Base-by-base conservation (phyloP, 1,140 invertebrate genomes). In the Lucilia sericata region DNA sequence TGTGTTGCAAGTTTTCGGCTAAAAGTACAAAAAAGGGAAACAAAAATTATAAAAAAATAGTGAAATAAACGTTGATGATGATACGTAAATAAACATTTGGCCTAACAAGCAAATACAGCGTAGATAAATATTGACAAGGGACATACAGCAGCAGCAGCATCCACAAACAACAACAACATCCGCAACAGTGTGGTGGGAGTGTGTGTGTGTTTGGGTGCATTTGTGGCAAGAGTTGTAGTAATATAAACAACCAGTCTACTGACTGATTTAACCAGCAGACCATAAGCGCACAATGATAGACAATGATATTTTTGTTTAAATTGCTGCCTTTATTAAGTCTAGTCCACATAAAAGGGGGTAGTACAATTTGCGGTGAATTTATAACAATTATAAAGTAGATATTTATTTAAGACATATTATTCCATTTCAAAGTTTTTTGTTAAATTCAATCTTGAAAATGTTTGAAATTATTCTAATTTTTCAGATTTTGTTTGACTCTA, bases 121-220 rank as follows among this genome's bases (percentile, higher is more conserved):
- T 49, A 80, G 76, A 49, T 49, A 80, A 80, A 80, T 80, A 80
- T 80, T 80, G 76, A 80, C 76, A 80, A 80, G 42, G 76, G 76
- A 49, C 42, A 49, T 19, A 36, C 34, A 78, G 17, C 14, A 47
- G n/a, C 34, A 78, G 34, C 14, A 47, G n/a, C 75, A n/a, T 17
- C 14, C 75, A 70, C 42, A 21, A 70, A 21, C n/a, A 70, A 25
- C 21, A 70, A 10, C n/a, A 70, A 25, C 25, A 30, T 30, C 19
- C 65, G n/a, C 55, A 12, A 17, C 60, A 70, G 65, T 25, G 21
- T 5, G n/a, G 65, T 30, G 19, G 8, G n/a, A 9, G 17, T 60
- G 17, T 17, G 14, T n/a, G n/a, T 60, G 5, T n/a, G n/a, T 60
- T 12, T 60, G 65, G 65, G 65, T 70, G 65, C 65, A 70, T 60